Evolutionary conservation across 2,888 invertebrate genomes (phyloP).

Genomic region (Perizoma affinitatum): DNA sequence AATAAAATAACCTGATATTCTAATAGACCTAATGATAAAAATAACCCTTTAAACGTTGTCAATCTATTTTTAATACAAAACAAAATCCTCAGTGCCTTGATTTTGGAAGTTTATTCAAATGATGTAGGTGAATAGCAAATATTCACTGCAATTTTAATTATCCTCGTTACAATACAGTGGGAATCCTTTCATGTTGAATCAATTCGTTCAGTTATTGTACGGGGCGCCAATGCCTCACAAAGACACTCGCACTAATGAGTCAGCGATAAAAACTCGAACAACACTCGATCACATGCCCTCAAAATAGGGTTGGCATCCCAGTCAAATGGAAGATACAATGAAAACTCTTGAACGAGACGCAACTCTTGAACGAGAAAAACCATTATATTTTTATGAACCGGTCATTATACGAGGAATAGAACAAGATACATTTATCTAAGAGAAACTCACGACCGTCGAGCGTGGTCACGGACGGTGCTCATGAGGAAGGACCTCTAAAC

Average conservation of each 20-base stretch:
- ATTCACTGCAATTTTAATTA: slow-evolving; percentile 44
- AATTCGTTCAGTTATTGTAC: slow-evolving; percentile 65
- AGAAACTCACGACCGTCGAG: no score
- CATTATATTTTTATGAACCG: no score
- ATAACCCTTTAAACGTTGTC: no score
- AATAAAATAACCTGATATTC: no score
- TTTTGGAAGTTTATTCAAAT: slow-evolving; percentile 1
- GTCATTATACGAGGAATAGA: no score
- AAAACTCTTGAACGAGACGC: no score
- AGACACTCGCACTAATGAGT: slow-evolving; percentile 82
- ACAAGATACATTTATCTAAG: no score
- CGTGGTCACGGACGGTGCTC: no score
- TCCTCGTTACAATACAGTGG: slow-evolving; percentile 45
- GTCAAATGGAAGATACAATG: neutral
- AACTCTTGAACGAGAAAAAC: no score
- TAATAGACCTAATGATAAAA: no score
- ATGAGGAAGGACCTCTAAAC: no score
- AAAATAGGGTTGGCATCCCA: slow-evolving; percentile 58
- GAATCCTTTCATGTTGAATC: slow-evolving; percentile 68
- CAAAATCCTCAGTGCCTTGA: neutral
- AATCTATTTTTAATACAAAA: neutral
- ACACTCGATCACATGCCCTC: slow-evolving; percentile 74
- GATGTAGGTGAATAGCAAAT: slow-evolving; percentile 13
- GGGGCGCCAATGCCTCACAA: slow-evolving; percentile 63
- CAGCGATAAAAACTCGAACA: slow-evolving; percentile 80